Conservation (phyloP, 2,113 vertebrate species). For the Chinchilla lanigera region DNA sequence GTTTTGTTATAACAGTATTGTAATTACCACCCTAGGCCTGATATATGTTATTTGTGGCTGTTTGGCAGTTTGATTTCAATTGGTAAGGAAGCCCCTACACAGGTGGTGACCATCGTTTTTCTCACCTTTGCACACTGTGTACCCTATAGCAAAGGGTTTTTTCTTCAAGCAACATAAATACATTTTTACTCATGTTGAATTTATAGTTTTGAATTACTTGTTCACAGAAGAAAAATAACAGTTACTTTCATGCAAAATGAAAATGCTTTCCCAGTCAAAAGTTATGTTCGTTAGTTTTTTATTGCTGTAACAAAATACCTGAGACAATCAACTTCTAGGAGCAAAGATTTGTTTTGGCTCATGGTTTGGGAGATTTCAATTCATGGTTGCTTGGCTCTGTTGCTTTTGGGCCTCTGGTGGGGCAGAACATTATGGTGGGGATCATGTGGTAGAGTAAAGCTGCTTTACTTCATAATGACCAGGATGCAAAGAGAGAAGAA, state of each 20-base stretch:
- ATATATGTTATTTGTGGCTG: neutral
- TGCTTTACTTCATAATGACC: neutral
- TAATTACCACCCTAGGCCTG: neutral
- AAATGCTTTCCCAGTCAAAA: conserved; percentile 33
- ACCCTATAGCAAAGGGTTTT: neutral
- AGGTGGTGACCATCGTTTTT: neutral
- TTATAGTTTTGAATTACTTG: conserved; percentile 35
- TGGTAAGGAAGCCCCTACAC: neutral
- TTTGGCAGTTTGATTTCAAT: neutral
- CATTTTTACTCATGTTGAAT: conserved; percentile 20
- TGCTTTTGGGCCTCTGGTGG: neutral
- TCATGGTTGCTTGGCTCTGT: neutral
- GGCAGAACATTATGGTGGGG: neutral
- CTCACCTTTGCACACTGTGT: neutral
- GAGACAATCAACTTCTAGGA: neutral
- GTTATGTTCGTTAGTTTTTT: neutral
- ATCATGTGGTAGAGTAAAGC: neutral
- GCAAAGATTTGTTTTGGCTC: neutral
- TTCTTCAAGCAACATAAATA: neutral
- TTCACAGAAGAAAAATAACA: conserved; percentile 48
- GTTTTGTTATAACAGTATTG: neutral
- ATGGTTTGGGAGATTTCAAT: neutral
- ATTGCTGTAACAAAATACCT: neutral
- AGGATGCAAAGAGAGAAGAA: neutral
- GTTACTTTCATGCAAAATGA: neutral